These are phyloP conservation scores for Eidolon dupreanum DNA, from an alignment of 2,797 vertebrate genomes.

Conservation along the genomic window DNA sequence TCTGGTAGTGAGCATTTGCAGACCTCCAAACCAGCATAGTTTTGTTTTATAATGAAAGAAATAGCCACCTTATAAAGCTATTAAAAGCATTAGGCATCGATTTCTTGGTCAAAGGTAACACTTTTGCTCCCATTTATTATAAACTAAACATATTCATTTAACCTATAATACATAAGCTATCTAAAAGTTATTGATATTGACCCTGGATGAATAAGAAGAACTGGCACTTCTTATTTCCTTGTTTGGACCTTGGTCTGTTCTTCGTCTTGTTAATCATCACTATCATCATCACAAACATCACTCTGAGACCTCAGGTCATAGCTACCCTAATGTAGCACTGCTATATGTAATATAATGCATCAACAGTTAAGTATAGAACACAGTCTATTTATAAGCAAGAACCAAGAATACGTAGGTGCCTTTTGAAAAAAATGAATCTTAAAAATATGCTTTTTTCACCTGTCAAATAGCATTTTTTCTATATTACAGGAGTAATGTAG, in stretches of 20 bases:
- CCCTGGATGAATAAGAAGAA: background rate
- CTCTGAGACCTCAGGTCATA: background rate
- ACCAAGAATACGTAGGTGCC: background rate
- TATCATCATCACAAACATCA: background rate
- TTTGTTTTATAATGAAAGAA: background rate
- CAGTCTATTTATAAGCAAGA: background rate
- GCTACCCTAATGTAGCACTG: background rate
- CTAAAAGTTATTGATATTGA: background rate
- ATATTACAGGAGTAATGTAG: background rate
- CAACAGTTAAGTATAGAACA: background rate
- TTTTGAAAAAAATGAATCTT: background rate
- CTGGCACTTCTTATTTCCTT: background rate
- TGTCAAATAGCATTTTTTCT: background rate
- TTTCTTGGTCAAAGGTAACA: background rate
- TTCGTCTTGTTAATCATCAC: background rate
- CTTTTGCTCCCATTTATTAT: background rate
- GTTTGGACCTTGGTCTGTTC: background rate
- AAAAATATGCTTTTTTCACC: background rate
- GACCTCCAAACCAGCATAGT: background rate
- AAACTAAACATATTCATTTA: background rate
- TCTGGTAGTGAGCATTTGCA: background rate
- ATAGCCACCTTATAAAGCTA: background rate
- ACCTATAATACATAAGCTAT: background rate
- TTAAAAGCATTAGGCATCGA: background rate
- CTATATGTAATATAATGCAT: background rate